phyloP scores from a whole-genome alignment of 2,888 invertebrate species.

The Odontocerum albicorne region DNA sequence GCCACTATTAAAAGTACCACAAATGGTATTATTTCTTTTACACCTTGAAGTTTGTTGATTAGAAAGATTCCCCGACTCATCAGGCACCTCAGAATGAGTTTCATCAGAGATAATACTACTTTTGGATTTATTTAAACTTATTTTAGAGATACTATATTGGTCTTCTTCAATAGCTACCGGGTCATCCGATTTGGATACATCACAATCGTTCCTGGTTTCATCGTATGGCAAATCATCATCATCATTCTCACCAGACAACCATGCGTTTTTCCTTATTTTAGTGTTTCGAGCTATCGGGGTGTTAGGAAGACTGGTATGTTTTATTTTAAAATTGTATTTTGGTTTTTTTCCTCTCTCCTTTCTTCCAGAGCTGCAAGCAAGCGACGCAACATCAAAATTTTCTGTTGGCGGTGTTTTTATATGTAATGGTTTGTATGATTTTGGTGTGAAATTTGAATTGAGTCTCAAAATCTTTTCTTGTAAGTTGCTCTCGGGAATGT shows the following conservation, averaged over 20 bases:
- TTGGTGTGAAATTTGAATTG: conserved; percentile 53
- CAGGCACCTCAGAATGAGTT: not conserved
- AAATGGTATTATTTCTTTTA: not conserved
- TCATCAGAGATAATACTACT: not conserved
- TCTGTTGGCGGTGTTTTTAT: conserved; percentile 51
- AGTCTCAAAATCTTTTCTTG: conserved; percentile 38
- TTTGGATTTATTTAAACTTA: not conserved
- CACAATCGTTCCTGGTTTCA: conserved; percentile 2
- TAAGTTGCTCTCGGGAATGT: conserved; percentile 7
- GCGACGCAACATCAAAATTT: conserved; percentile 48
- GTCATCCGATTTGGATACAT: not conserved
- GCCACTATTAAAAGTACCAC: not conserved
- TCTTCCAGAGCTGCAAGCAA: conserved; percentile 44
- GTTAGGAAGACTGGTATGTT: conserved; percentile 53
- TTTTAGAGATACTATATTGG: not conserved
- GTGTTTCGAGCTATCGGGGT: conserved; percentile 60
- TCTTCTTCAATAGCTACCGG: not conserved
- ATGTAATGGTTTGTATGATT: conserved; percentile 53
- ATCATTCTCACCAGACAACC: conserved; percentile 51
- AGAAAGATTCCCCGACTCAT: too few relatives aligned
- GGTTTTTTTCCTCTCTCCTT: conserved; percentile 42
- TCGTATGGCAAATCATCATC: conserved; percentile 19
- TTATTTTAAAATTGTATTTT: conserved; percentile 55
- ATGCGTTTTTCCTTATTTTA: conserved; percentile 57
- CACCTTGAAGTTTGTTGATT: not conserved